Evolutionary conservation across 2,113 vertebrate genomes (phyloP).

Genomic region (Nycticebus coucang): DNA sequence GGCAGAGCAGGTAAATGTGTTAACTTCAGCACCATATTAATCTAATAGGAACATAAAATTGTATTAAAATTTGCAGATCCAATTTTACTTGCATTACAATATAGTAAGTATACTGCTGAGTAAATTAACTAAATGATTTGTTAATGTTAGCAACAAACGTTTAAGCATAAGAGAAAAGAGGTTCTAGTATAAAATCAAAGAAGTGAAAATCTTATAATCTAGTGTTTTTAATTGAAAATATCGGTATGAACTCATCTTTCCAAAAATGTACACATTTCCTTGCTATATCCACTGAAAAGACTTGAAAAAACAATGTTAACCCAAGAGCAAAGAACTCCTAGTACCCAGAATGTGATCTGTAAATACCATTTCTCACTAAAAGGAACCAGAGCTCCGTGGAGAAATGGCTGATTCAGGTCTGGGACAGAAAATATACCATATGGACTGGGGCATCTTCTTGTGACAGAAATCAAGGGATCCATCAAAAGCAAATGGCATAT

Average conservation of each 20-base stretch:
- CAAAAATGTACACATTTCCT: slow-evolving; percentile 38
- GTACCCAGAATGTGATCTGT: slow-evolving; percentile 9
- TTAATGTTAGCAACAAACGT: slow-evolving; percentile 33
- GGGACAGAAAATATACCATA: slow-evolving; percentile 22
- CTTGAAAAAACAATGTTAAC: slow-evolving; percentile 19
- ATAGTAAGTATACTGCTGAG: background rate
- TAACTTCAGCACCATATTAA: slow-evolving; percentile 92
- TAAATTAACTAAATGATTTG: slow-evolving; percentile 24
- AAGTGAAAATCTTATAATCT: slow-evolving; percentile 15
- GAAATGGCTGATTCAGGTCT: slow-evolving; percentile 11
- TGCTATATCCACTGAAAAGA: background rate
- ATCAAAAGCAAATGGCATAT: slow-evolving; percentile 27
- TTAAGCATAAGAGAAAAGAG: slow-evolving; percentile 35
- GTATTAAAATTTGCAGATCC: slow-evolving; percentile 66
- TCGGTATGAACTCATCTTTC: background rate
- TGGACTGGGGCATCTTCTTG: background rate
- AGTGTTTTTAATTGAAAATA: slow-evolving; percentile 42
- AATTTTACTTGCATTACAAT: slow-evolving; percentile 2
- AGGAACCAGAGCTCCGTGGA: background rate
- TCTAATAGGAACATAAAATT: slow-evolving; percentile 84
- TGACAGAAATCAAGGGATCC: background rate
- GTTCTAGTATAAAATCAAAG: slow-evolving; percentile 46
- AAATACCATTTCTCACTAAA: slow-evolving; percentile 27
- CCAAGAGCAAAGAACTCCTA: background rate
- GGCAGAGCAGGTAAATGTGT: slow-evolving; percentile 94